Conservation (phyloP, 2,797 vertebrate species). For the Rhabdophis nuchalis region DNA sequence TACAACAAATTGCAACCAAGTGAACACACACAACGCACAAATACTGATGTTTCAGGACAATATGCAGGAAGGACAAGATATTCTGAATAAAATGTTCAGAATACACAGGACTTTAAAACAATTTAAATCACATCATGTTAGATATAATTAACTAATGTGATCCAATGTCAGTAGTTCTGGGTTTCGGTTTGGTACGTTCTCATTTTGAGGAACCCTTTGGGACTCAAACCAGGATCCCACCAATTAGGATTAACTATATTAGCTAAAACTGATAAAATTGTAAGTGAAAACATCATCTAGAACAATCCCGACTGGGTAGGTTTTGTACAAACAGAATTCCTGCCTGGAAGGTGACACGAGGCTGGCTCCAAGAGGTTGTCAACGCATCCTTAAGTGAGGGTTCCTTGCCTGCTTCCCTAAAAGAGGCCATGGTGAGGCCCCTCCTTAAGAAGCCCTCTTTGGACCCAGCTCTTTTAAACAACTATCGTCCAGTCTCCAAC, state of each 20-base stretch:
- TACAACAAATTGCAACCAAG: constrained; percentile 8
- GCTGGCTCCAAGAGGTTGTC: no score
- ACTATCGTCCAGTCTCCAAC: no score
- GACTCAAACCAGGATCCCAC: not conserved
- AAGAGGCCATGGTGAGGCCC: no score
- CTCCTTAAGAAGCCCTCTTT: no score
- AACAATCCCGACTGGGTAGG: not conserved
- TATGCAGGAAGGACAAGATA: not conserved
- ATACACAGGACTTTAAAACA: constrained; percentile 35
- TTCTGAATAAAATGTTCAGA: constrained; percentile 18
- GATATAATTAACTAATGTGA: not conserved
- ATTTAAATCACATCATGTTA: not conserved
- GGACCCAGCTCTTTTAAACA: no score
- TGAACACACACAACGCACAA: not conserved
- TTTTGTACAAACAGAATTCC: not conserved
- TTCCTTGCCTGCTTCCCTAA: no score
- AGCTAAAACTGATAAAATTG: not conserved
- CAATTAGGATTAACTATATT: not conserved
- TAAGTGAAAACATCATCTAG: not conserved
- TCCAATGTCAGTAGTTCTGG: not conserved
- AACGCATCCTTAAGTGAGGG: no score
- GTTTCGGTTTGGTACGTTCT: not conserved
- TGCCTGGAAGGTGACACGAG: no score
- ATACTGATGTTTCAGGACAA: not conserved
- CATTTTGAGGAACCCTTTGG: not conserved